Conservation (phyloP, 2,797 vertebrate species). For the Leptoclinus maculatus region DNA sequence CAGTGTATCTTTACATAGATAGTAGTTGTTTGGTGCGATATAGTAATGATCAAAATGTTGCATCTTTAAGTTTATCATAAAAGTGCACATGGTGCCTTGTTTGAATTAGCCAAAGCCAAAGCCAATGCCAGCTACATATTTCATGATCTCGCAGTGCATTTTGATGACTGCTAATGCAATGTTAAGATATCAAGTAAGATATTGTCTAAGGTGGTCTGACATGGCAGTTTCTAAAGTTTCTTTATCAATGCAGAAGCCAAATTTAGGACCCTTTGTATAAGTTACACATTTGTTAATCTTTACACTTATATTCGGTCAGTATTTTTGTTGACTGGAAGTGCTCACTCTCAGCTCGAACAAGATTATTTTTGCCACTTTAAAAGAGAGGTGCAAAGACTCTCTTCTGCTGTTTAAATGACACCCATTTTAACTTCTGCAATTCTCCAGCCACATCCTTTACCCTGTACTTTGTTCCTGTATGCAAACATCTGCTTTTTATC, state of each 20-base stretch:
- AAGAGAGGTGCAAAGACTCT: too few relatives aligned
- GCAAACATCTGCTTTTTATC: constrained; percentile 26
- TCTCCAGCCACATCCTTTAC: constrained; percentile 37
- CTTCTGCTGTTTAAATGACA: not conserved
- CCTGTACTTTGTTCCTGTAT: constrained; percentile 33
- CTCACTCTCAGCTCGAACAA: not conserved
- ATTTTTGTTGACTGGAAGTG: not conserved
- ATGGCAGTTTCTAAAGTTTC: not conserved
- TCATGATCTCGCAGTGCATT: not conserved
- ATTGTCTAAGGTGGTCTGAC: not conserved
- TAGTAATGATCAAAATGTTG: not conserved
- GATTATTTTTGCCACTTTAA: too few relatives aligned
- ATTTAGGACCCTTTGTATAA: not conserved
- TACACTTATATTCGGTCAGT: not conserved
- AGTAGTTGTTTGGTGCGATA: not conserved
- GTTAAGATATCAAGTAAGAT: not conserved
- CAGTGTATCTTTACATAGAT: not conserved
- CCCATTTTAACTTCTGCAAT: constrained; percentile 25
- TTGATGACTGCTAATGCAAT: not conserved
- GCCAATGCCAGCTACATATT: not conserved
- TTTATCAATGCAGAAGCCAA: not conserved
- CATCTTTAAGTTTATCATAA: not conserved
- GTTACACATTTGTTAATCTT: not conserved
- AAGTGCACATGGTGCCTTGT: not conserved
- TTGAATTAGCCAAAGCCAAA: too few relatives aligned